These are phyloP conservation scores for Chouioia cunea DNA, from an alignment of 2,888 invertebrate species.

Conservation along the genomic window DNA sequence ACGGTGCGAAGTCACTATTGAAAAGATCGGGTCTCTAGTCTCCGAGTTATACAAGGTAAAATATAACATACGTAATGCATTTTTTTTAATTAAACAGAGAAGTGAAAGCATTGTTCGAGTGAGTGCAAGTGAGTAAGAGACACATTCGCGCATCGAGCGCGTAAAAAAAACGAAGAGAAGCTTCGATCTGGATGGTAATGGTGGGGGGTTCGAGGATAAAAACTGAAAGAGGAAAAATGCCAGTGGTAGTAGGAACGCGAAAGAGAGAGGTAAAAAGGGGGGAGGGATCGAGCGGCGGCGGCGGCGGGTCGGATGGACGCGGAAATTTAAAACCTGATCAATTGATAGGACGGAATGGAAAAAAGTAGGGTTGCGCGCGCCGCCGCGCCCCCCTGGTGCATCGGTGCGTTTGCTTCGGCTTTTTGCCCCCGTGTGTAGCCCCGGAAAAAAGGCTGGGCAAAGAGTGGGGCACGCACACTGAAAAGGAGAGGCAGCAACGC, in stretches of 20 bases:
- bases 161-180: conserved; percentile 57
- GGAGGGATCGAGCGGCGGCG: conserved; percentile 61
- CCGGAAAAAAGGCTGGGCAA: conserved; percentile 29
- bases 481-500: conserved; percentile 19
- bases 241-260: conserved; percentile 44
- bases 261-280: conserved; percentile 40
- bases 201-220: conserved; percentile 50
- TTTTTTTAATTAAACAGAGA: conserved; percentile 67
- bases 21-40: conserved; percentile 66
- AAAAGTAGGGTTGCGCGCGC: conserved; percentile 66
- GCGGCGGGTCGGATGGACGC: conserved; percentile 69
- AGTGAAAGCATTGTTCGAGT: conserved; percentile 55
- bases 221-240: conserved; percentile 38
- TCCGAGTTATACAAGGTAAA: conserved; percentile 67
- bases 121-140: conserved; percentile 53
- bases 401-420: conserved; percentile 34
- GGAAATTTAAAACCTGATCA: conserved; percentile 70
- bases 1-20: conserved; percentile 31
- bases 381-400: conserved; percentile 50
- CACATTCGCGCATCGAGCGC: conserved; percentile 47
- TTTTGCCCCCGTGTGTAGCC: conserved; percentile 35
- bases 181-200: conserved; percentile 46
- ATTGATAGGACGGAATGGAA: conserved; percentile 69
- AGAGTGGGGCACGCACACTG: conserved; percentile 42
- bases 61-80: conserved; percentile 67